Evolutionary conservation across 2,113 vertebrate species (phyloP), one percentile per base, ranked within the genome.

Genomic region (Labeo rohita): DNA sequence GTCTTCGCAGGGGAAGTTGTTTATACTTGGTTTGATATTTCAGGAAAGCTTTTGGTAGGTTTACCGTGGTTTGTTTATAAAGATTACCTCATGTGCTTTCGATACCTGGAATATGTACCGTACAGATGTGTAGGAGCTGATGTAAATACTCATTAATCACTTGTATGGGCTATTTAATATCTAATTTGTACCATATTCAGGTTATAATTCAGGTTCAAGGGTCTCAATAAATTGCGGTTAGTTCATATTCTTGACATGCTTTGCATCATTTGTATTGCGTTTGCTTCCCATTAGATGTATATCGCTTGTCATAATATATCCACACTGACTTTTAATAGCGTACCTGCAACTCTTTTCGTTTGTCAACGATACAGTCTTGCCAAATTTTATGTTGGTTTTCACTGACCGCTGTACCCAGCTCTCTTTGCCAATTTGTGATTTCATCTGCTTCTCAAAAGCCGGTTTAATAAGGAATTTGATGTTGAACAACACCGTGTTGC

Each of bases 1-100:
- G 43, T 59, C 54, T 84, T 75, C 80, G 13, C 54, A 86, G 74
- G 34, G 18, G 49, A 82, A 82, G 80, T 66, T 83, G 83, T 83
- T 54, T 77, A 70, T 84, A 77, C 54, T 61, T n/a, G 21, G 65
- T 66, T 80, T 68, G 36, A 75, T 39, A 59, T 77, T 81, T 50
- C 23, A 50, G 65, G 52, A 66, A 43, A 79, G 79, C 56, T 75
- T 75, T 50, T 39, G 21, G 36, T 39, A 16, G 45, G n/a, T 36
- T 78, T 73, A 70, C 43, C 0, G 7, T 61, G 52, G 50, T 79
- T 63, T 45, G 28, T 87, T 78, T 87, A 50, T 84, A 39, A 49
- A 65, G 59, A 80, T 80, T 65, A 80, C n/a, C 43, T 80, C 79
- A 65, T 65, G 59, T 43, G 28, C 59, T 28, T 80, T 65, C n/a